Evolutionary conservation across 2,113 vertebrate species (phyloP), one percentile per base, ranked within the genome.

Genomic region (Steatornis caripensis): DNA sequence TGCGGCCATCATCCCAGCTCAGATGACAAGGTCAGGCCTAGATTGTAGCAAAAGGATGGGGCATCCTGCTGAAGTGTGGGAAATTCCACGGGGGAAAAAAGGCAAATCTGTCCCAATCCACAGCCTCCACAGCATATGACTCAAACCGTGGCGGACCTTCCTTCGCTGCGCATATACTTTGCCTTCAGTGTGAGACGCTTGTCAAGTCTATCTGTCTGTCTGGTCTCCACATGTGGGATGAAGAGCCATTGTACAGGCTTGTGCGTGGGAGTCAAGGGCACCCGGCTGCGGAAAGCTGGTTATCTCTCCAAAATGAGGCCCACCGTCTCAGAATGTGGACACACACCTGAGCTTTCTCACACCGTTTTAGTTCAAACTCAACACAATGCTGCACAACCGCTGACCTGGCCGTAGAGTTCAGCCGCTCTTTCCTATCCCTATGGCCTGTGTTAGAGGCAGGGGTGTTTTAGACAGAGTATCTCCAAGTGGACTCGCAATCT

Each of bases 91-190:
- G 21, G 29, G 23, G 16, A 18, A 32, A 45, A 32, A 39, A 61
- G 26, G 13, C 11, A 29, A 20, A 69, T 32, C 36, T 69, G 32
- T 46, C 49, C 45, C 75, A 48, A 1, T 6, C 34, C 60, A 57
- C 54, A 84, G 19, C 10, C n/a, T 20, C 0, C 0, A 0, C 6
- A 74, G 36, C 11, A 11, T 19, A 18, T 46, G 12, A 58, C 1
- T 37, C 48, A 12, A 43, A n/a, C 11, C 21, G 30, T 55, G 1
- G 1, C 46, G 19, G 5, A 15, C 2, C 3, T 26, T 60, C 29
- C 70, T 72, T 49, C 53, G 14, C 32, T 64, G 17, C 0, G 5
- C 11, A 45, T 19, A 22, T 21, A 6, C 11, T 39, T 18, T 48
- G 34, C 51, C 21, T 80, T 74, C 21, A 55, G 27, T 26, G 27